A percentile compares a stretch with the other conserved stretches of the same genome.
Evolutionary conservation across 2,797 vertebrate genomes (phyloP).

Genomic region (Rhadinocentrus ornatus): DNA sequence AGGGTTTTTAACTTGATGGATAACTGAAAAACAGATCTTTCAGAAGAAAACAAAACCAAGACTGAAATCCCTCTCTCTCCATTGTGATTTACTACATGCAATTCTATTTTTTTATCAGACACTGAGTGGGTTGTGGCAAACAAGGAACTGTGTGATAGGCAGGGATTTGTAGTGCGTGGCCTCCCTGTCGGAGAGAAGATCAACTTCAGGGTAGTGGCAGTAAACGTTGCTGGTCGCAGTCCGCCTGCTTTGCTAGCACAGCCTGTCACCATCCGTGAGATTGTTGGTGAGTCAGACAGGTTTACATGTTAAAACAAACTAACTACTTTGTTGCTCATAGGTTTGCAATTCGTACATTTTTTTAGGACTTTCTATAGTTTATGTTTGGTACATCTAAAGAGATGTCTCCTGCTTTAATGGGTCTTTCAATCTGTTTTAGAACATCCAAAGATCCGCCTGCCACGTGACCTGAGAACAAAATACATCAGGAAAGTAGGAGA

Average conservation of each 20-base stretch:
- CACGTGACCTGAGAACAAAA: constrained; percentile 89
- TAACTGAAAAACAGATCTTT: constrained; percentile 3
- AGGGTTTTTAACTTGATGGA: neutral
- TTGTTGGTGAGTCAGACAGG: constrained; percentile 83
- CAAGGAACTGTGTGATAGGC: constrained; percentile 84
- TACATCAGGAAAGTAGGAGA: constrained; percentile 89
- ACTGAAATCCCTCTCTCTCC: constrained; percentile 15
- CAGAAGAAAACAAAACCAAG: constrained; percentile 14
- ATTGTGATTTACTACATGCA: constrained; percentile 27
- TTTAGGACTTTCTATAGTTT: neutral
- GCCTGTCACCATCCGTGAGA: constrained; percentile 90
- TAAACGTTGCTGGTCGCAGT: constrained; percentile 90
- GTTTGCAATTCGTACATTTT: neutral
- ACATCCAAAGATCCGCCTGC: constrained; percentile 91
- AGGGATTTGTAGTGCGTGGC: constrained; percentile 83
- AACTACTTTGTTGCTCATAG: neutral
- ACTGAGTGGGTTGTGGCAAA: constrained; percentile 88
- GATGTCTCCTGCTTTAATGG: neutral
- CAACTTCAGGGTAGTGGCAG: constrained; percentile 87
- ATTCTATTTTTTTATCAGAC: constrained; percentile 69
- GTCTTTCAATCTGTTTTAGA: constrained; percentile 75
- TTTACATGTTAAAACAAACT: constrained; percentile 1
- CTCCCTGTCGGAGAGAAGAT: constrained; percentile 90
- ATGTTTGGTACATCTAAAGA: neutral
- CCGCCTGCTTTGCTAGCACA: constrained; percentile 81